Evolutionary conservation across 2,113 vertebrate genomes (phyloP), one percentile per base, ranked within the genome.

Genomic region (Tinamus guttatus): DNA sequence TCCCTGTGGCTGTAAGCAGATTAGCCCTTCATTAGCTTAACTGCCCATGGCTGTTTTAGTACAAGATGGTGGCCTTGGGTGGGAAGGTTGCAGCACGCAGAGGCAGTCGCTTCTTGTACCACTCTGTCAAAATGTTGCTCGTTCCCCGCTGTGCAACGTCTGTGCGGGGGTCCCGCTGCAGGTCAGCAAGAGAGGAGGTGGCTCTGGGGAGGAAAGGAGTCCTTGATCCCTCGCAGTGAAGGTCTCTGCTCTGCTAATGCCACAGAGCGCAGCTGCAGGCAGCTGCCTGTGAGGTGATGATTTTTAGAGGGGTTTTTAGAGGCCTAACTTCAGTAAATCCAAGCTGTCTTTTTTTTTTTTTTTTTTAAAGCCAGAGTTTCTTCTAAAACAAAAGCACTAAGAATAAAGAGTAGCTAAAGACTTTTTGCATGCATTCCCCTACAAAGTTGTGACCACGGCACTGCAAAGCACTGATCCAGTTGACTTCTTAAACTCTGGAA

Each of bases 11-110:
- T 92, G 24, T 36, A 49, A 64, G 38, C 20, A 56, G 18, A 51
- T 56, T 17, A 1, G 3, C 7, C 25, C 18, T 75, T 51, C 32
- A 7, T 75, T 88, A 64, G 25, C 49, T 58, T 7, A 70, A 38
- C 2, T 15, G 5, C 15, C 11, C 20, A 5, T n/a, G 4, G 8
- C 25, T 52, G 51, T 28, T 90, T 25, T 41, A 0, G 0, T 14
- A 65, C 63, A 11, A 80, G 22, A 20, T 18, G 45, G 17, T 45
- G 24, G 14, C 54, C 8, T 28, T 56, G 28, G 51, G 28, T 56
- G 54, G 54, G 54, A 30, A 17, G 11, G 54, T 30, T 30, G 28
- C 11, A 41, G 47, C 16, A 40, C 18, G 25, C n/a, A 22, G 63
- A 27, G 27, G 13, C 43, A 81, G 60, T 84, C 3, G 0, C 41